phyloP scores from a whole-genome alignment of 2,797 vertebrate species.

The Malurus splendens region DNA sequence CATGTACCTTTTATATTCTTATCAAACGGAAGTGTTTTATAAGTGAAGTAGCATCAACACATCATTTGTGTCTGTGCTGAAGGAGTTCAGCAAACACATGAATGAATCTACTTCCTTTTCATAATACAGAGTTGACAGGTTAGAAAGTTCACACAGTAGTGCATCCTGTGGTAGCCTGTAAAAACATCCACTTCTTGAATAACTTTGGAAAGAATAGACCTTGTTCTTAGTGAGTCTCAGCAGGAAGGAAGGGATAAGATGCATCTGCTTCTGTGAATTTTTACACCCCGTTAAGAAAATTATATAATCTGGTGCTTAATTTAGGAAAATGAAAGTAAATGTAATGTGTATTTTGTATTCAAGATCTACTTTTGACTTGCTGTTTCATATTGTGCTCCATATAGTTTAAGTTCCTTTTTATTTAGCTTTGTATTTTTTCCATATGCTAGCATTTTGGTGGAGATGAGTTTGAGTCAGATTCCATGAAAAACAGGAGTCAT shows the following conservation, averaged over 20 bases:
- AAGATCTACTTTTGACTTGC: background rate
- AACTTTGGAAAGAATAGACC: constrained; percentile 6
- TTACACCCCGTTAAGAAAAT: background rate
- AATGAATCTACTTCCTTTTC: constrained; percentile 19
- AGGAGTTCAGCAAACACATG: constrained; percentile 10
- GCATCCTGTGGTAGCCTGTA: constrained; percentile 41
- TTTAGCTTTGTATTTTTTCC: background rate
- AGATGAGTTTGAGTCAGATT: background rate
- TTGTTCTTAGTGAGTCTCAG: background rate
- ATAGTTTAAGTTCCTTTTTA: background rate
- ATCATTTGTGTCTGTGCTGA: background rate
- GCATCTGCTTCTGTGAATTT: constrained; percentile 7
- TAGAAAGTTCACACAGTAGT: constrained; percentile 35
- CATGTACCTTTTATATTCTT: background rate
- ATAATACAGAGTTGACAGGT: constrained; percentile 10
- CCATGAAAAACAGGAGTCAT: background rate
- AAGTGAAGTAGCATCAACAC: background rate
- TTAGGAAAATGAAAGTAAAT: background rate
- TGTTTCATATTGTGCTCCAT: background rate
- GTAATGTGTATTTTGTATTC: background rate
- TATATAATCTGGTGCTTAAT: background rate
- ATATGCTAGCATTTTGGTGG: background rate
- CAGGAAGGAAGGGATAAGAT: constrained; percentile 34
- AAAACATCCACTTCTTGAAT: constrained; percentile 35
- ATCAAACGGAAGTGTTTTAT: background rate